phyloP scores from a whole-genome alignment of 2,113 vertebrate genomes.

The Pyrgilauda ruficollis region DNA sequence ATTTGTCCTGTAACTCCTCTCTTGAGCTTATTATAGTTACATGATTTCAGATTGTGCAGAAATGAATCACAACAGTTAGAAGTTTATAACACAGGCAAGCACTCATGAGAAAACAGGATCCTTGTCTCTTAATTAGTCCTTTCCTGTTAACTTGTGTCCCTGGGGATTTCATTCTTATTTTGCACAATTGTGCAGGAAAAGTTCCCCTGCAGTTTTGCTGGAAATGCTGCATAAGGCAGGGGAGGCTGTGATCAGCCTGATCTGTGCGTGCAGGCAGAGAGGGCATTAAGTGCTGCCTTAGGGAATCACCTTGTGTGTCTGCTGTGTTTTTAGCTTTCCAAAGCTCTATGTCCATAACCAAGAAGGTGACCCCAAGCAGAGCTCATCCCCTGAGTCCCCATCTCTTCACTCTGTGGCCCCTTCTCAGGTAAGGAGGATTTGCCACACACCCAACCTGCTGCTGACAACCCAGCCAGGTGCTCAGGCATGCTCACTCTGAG shows the following conservation, averaged over 20 bases:
- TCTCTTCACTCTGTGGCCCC: not conserved
- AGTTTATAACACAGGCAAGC: not conserved
- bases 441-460: not conserved
- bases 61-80: not conserved
- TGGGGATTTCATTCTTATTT: not conserved
- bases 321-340: slow-evolving; percentile 44
- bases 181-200: not conserved
- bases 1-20: not conserved
- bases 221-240: not conserved
- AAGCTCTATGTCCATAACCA: not conserved
- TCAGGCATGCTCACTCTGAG: accelerated
- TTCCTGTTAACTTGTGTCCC: not conserved
- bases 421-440: slow-evolving; percentile 61
- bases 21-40: not conserved
- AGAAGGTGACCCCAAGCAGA: slow-evolving; percentile 8
- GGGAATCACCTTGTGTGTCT: not conserved
- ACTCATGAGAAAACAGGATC: not conserved
- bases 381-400: slow-evolving; percentile 28
- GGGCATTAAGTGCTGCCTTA: not conserved
- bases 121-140: not conserved
- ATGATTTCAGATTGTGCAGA: not conserved
- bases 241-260: not conserved
- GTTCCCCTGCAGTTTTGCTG: not conserved
- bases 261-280: not conserved
- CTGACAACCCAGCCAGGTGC: accelerated